Conservation (phyloP, 2,113 vertebrate genomes). For the Thymallus thymallus region DNA sequence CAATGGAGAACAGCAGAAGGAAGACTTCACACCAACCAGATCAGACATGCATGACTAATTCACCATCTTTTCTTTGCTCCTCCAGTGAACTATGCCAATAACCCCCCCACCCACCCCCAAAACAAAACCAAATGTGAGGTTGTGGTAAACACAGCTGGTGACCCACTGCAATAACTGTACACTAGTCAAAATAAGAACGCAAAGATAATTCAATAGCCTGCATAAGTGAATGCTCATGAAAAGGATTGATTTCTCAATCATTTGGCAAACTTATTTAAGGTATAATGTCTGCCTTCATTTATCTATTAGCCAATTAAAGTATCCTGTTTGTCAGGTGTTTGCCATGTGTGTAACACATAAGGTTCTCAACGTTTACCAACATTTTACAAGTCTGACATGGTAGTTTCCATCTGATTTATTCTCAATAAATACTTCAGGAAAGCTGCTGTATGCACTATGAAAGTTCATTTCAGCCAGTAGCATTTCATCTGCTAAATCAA, state of each 20-base stretch:
- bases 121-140: no score
- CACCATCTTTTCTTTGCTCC: background rate
- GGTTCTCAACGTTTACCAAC: background rate
- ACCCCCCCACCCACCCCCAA: background rate
- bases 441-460: slow-evolving; percentile 46
- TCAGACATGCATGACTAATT: slow-evolving; percentile 29
- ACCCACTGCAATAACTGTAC: background rate
- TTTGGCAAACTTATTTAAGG: no score
- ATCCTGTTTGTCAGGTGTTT: no score
- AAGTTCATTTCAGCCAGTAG: slow-evolving; percentile 52
- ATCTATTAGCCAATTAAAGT: no score
- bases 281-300: no score
- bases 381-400: slow-evolving; percentile 34
- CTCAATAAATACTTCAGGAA: slow-evolving; percentile 43
- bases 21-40: slow-evolving; percentile 37
- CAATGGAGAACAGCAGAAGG: background rate
- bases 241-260: no score
- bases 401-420: slow-evolving; percentile 24
- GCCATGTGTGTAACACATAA: no score
- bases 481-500: slow-evolving; percentile 31
- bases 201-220: no score
- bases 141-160: background rate
- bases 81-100: background rate
- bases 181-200: no score
- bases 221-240: no score